A percentile compares a stretch with the other conserved stretches of the same genome.
Evolutionary conservation across 1,140 invertebrate species (phyloP).

Genomic region (Ephestia elutella): DNA sequence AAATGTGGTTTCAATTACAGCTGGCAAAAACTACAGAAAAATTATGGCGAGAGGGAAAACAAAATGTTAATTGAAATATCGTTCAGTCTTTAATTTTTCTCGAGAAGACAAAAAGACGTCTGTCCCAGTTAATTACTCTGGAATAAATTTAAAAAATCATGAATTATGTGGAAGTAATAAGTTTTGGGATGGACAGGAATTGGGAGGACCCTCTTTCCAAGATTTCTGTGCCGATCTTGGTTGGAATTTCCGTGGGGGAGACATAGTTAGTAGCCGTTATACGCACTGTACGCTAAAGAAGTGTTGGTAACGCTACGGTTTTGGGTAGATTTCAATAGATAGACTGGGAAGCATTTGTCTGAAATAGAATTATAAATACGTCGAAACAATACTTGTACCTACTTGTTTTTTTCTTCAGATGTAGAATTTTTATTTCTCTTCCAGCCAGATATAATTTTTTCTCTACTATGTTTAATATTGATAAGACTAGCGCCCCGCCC

Average conservation of each 20-base stretch:
- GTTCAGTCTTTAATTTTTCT: neutral
- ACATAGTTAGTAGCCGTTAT: constrained; percentile 9
- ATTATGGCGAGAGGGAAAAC: neutral
- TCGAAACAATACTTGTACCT: too few relatives aligned
- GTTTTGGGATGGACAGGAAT: constrained; percentile 26
- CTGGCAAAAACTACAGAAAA: neutral
- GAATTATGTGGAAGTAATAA: constrained; percentile 41
- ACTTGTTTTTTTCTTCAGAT: too few relatives aligned
- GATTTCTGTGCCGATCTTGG: constrained; percentile 20
- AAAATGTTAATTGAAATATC: constrained; percentile 4
- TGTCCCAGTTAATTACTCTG: constrained; percentile 15
- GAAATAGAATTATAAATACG: too few relatives aligned
- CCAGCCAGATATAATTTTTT: too few relatives aligned
- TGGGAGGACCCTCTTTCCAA: constrained; percentile 24
- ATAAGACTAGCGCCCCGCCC: too few relatives aligned
- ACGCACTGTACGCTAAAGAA: constrained; percentile 13
- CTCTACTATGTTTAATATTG: too few relatives aligned
- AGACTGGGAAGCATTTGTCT: too few relatives aligned
- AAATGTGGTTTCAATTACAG: constrained; percentile 1
- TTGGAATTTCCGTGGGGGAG: constrained; percentile 18
- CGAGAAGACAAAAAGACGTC: neutral
- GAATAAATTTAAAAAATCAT: constrained; percentile 34
- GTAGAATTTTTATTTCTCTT: too few relatives aligned
- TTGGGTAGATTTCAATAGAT: neutral
- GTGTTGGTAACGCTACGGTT: neutral